Evolutionary conservation across 2,888 invertebrate species (phyloP), one percentile per base, ranked within the genome.

Genomic region (Pteria penguin): DNA sequence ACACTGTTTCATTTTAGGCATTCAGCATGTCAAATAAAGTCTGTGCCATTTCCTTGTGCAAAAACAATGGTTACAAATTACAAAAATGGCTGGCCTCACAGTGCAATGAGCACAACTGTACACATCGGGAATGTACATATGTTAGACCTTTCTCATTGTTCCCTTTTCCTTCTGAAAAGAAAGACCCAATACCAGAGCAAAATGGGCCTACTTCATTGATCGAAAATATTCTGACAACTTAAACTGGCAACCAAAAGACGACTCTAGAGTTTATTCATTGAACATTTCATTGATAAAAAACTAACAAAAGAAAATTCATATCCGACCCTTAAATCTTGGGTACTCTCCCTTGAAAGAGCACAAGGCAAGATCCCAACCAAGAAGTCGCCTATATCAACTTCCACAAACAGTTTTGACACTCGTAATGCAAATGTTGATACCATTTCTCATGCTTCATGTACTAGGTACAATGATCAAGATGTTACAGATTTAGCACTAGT

Each of bases 291-390:
- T 18, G 62, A 62, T 31, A 18, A 29, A 4, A 22, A 29, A 5
- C 62, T 32, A 62, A 62, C 62, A 22, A 3, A 2, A 4, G 55
- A 55, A 4, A 55, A 55, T 11, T 32, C 62, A 18, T 62, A 27
- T 62, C 62, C 62, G 2, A 27, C 31, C n/a, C 27, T 62, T 18
- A n/a, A 18, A 27, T 62, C 62, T 62, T 62, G 62, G 62, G 4
- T 62, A 62, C 31, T 18, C 18, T 18, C 62, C 62, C n/a, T 1
- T 5, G 5, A 27, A 62, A 5, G 31, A 62, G 18, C 8, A 18
- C 14, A 62, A 62, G 26, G 24, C 60, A 60, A 8, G 45, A 8
- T 8, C 14, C 8, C n/a, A 24, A 18, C n/a, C 4, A 31, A 31
- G 22, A 8, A 31, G 18, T 29, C 31, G 5, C 62, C 4, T 31